Evolutionary conservation across 2,888 invertebrate species (phyloP), one percentile per base, ranked within the genome.

Genomic region (Urechis unicinctus): DNA sequence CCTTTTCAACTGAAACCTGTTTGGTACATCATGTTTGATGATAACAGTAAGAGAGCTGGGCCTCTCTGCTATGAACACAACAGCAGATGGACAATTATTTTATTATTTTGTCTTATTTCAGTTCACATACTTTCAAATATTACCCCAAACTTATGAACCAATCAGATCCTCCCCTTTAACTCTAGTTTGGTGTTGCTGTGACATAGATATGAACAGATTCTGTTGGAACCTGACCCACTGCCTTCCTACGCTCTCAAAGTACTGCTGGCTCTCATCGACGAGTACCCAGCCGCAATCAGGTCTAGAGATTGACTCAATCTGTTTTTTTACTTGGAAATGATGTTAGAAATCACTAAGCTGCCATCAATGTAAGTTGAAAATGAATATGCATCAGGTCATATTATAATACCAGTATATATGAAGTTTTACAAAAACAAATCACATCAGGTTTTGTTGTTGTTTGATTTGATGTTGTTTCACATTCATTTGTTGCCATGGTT

Each of bases 191-290:
- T 44, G 13, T 3, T 60, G 6, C 62, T 62, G 28, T n/a, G n/a
- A n/a, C n/a, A n/a, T 61, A 76, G 74, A 48, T 75, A 68, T 67
- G 77, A 77, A 57, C 74, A 74, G 61, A 67, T 77, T 41, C 61
- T 77, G 21, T 60, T 77, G 50, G 77, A 77, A 52, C 70, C 67
- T 47, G 76, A 77, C 52, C 77, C 76, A 1, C 61, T 75, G 31
- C 76, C 75, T 1, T 60, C 70, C 54, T 72, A 72, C 63, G 72
- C 69, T 0, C 66, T 77, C 22, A 72, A 72, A 53, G 61, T 77
- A 42, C 59, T 77, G 28, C 57, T 68, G 51, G 68, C 72, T 29
- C 59, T 76, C 13, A 59, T 77, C 5, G 73, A 73, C 26, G 71
- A 72, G 48, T 67, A 70, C 47, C 61, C 70, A 1, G 56, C 61